Evolutionary conservation across 2,797 vertebrate genomes (phyloP).

Genomic region (Odontamblyopus lacepedii): DNA sequence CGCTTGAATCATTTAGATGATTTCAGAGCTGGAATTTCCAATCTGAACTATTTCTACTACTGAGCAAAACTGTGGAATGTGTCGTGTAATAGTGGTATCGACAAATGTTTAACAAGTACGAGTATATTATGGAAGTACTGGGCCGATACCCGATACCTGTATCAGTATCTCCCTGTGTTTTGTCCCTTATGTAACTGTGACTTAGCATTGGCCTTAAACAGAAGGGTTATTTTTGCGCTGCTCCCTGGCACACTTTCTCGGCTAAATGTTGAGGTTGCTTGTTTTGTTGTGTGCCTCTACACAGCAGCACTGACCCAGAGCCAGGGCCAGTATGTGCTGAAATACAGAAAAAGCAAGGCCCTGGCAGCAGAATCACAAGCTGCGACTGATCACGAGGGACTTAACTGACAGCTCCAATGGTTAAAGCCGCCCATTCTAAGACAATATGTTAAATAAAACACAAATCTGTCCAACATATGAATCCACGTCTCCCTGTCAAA

Average conservation of each 20-base stretch:
- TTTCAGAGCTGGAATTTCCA: too few relatives aligned
- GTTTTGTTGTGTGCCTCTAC: conserved; percentile 17
- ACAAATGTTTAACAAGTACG: too few relatives aligned
- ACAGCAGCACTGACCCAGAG: conserved; percentile 24
- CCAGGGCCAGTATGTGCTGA: conserved; percentile 22
- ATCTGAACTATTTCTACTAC: too few relatives aligned
- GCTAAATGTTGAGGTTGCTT: conserved; percentile 19
- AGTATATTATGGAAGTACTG: too few relatives aligned
- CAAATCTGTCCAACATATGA: conserved; percentile 7
- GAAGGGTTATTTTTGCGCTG: conserved; percentile 3
- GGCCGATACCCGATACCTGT: too few relatives aligned
- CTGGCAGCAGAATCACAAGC: conserved; percentile 36
- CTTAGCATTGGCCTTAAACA: conserved; percentile 20
- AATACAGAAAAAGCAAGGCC: conserved; percentile 29
- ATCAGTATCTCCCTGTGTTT: background rate
- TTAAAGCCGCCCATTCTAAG: conserved; percentile 26
- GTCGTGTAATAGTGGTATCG: too few relatives aligned
- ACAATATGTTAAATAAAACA: conserved; percentile 17
- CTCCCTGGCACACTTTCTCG: background rate
- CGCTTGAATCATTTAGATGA: too few relatives aligned
- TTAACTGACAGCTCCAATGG: conserved; percentile 16
- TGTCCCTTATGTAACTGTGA: background rate
- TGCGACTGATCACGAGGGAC: conserved; percentile 20
- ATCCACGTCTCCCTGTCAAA: conserved; percentile 9
- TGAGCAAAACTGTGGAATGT: too few relatives aligned